A percentile compares a stretch with the other conserved stretches of the same genome.
These are phyloP conservation scores for Lethenteron camtschaticum DNA, from an alignment of 2,113 vertebrate species.

Conservation along the genomic window DNA sequence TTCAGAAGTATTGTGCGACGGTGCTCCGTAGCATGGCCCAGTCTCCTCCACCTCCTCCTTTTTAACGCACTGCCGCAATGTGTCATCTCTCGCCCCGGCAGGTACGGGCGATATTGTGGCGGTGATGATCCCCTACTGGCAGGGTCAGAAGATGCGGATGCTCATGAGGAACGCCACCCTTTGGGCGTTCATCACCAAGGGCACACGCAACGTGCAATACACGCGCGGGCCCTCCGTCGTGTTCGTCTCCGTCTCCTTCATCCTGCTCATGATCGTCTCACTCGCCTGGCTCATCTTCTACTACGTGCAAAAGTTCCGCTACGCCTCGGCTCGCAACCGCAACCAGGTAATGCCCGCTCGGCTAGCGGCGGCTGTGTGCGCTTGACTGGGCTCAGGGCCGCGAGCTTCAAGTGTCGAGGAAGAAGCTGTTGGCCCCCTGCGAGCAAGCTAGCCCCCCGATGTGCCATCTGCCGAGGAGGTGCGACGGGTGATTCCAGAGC, in stretches of 20 bases:
- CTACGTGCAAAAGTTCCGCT: constrained; percentile 95
- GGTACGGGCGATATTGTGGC: constrained; percentile 85
- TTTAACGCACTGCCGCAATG: too few species aligned
- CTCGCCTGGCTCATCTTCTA: constrained; percentile 97
- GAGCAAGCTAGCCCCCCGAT: too few species aligned
- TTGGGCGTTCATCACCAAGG: constrained; percentile 56
- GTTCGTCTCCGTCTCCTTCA: constrained; percentile 94
- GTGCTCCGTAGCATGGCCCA: too few species aligned
- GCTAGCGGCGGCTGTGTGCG: too few species aligned
- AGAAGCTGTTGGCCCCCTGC: too few species aligned
- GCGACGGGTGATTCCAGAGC: too few species aligned
- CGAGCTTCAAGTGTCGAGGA: too few species aligned
- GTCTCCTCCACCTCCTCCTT: too few species aligned
- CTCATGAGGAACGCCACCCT: constrained; percentile 76
- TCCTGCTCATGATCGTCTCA: constrained; percentile 91
- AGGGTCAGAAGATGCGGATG: constrained; percentile 69
- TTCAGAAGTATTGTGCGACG: too few species aligned
- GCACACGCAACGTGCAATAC: constrained; percentile 43
- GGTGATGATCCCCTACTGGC: constrained; percentile 80
- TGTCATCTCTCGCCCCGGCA: constrained; percentile 16
- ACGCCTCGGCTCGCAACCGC: constrained; percentile 57
- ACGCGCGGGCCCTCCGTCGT: constrained; percentile 72
- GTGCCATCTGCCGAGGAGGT: too few species aligned
- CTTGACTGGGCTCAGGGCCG: too few species aligned
- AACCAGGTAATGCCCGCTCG: constrained; percentile 45